Conservation (phyloP, 2,888 invertebrate genomes). For the Crepidodera aurea region DNA sequence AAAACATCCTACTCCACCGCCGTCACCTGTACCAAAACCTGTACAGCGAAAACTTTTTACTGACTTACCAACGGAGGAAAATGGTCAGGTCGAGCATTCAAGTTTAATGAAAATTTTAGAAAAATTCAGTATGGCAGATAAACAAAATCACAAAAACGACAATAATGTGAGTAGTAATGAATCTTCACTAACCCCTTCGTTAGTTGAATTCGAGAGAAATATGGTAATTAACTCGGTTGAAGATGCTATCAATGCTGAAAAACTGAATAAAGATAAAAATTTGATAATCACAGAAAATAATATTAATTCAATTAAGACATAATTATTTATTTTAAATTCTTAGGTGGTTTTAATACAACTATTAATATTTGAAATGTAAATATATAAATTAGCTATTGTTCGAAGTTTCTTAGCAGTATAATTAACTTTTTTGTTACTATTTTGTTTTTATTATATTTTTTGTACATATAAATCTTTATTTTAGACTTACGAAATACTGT, state of each 20-base stretch:
- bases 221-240: slow-evolving; percentile 41
- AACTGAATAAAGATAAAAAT: slow-evolving; percentile 41
- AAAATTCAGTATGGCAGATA: slow-evolving; percentile 54
- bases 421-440: not conserved
- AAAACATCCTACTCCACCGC: slow-evolving; percentile 50
- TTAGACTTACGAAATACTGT: not conserved
- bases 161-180: slow-evolving; percentile 32
- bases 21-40: slow-evolving; percentile 46
- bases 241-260: slow-evolving; percentile 50
- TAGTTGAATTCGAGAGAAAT: slow-evolving; percentile 48
- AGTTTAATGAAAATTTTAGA: slow-evolving; percentile 58
- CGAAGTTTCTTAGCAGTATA: not conserved
- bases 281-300: slow-evolving; percentile 23
- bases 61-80: slow-evolving; percentile 42
- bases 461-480: slow-evolving; percentile 7
- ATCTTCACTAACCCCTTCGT: slow-evolving; percentile 43
- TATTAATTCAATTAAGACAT: slow-evolving; percentile 18
- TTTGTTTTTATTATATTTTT: slow-evolving; percentile 1
- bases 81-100: slow-evolving; percentile 55
- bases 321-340: slow-evolving; percentile 1
- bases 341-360: not conserved
- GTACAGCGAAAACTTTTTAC: slow-evolving; percentile 5
- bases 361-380: not conserved
- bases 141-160: slow-evolving; percentile 36
- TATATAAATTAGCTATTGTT: slow-evolving; percentile 1